Conservation (phyloP, 2,888 invertebrate genomes). For the Oscheius sp. region DNA sequence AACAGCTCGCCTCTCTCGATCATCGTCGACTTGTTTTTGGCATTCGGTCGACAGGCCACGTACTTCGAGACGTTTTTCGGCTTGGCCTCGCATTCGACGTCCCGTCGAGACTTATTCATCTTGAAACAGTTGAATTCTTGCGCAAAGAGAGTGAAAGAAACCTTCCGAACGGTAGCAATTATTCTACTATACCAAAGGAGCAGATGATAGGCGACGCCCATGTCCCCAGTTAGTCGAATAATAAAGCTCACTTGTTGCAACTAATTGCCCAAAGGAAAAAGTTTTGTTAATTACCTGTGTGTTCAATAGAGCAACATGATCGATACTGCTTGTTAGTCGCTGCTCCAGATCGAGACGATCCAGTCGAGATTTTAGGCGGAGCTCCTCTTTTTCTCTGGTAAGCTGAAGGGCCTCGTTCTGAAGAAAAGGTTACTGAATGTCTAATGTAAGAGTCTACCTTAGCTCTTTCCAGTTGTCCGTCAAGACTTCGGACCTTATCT, state of each 20-base stretch:
- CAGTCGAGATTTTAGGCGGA: slow-evolving; percentile 57
- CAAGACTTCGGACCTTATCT: slow-evolving; percentile 58
- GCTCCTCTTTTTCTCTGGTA: slow-evolving; percentile 59
- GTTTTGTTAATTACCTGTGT: slow-evolving; percentile 34
- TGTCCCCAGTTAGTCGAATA: background rate
- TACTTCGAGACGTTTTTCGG: slow-evolving; percentile 68
- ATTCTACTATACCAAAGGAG: background rate
- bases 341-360: slow-evolving; percentile 67
- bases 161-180: background rate
- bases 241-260: background rate
- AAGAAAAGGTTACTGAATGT: background rate
- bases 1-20: slow-evolving; percentile 69
- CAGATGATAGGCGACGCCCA: background rate
- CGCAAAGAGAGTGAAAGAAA: background rate
- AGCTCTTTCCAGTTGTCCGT: slow-evolving; percentile 44
- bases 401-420: slow-evolving; percentile 57
- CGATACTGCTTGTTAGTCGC: slow-evolving; percentile 64
- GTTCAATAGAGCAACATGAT: slow-evolving; percentile 59
- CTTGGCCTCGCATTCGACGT: slow-evolving; percentile 68
- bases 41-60: slow-evolving; percentile 67
- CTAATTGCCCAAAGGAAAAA: background rate
- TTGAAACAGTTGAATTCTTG: slow-evolving; percentile 34
- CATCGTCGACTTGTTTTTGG: slow-evolving; percentile 59
- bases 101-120: slow-evolving; percentile 61
- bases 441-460: slow-evolving; percentile 29